Base-by-base conservation (phyloP, 1,140 invertebrate genomes). In the Anastrepha obliqua region DNA sequence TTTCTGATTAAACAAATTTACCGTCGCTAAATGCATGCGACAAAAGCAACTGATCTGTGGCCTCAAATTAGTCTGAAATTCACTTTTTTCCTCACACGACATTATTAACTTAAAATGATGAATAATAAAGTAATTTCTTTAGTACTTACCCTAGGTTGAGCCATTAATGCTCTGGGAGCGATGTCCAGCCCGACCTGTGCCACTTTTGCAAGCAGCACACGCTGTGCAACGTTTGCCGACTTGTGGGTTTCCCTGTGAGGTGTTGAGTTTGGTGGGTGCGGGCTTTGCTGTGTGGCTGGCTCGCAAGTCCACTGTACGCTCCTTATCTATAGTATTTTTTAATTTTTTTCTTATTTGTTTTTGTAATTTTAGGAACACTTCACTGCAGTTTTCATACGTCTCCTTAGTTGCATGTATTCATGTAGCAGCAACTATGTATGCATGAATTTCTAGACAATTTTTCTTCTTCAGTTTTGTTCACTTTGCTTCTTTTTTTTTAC, bases 111-210 rank as follows among this genome's bases (percentile, higher is more conserved):
- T 29, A 29, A 29, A 29, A 29, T 29, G 29, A 0, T 29, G 29
- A 29, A 29, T 29, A 29, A 29, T 29, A 29, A 55, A 55, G 51
- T 55, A 55, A 8, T 55, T 55, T 2, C 6, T 55, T 74, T 62
- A 91, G 42, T 85, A 93, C 92, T 92, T 90, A 93, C 92, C 92
- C 92, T 93, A 90, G 92, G 92, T 92, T 93, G 92, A 93, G 92
- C 92, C 92, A 93, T 93, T 92, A 93, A 93, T 93, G 92, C 92
- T 93, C 92, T 92, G 89, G 92, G 92, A 93, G 92, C 92, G 92
- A 92, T 90, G 89, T 93, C 92, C 91, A 93, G 90, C 92, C 92
- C 92, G 92, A 93, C 91, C 93, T 93, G 92, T 93, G 92, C 92
- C 92, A 93, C 92, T 93, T 93, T 93, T 93, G 90, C 51, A 87